Percentiles rank a stretch among this genome's conserved stretches.
These are phyloP conservation scores for Phengaris arion DNA, from an alignment of 2,888 invertebrate genomes.

Conservation along the genomic window DNA sequence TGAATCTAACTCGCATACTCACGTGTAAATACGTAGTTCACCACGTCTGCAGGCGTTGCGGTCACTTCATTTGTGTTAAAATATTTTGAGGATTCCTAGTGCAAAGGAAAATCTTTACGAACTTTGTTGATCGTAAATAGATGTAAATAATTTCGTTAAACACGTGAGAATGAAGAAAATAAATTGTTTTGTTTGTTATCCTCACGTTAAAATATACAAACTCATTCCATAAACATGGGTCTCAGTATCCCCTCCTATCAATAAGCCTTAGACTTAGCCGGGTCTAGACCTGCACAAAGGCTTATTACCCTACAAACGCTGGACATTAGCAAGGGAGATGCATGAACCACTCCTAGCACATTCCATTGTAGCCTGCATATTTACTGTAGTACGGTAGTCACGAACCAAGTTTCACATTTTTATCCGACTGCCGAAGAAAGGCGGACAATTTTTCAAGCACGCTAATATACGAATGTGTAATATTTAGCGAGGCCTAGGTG, in stretches of 20 bases:
- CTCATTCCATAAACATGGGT: slow-evolving; percentile 13
- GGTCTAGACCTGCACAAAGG: slow-evolving; percentile 50
- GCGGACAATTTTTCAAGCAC: too few species aligned
- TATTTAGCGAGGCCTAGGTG: too few species aligned
- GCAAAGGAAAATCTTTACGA: too few species aligned
- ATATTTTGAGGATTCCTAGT: too few species aligned
- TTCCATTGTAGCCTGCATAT: slow-evolving; percentile 26
- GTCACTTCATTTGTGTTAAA: too few species aligned
- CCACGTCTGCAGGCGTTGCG: too few species aligned
- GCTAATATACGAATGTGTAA: too few species aligned
- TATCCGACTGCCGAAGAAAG: background rate
- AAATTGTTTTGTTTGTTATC: slow-evolving; percentile 33
- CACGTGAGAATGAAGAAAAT: too few species aligned
- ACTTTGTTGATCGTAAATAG: too few species aligned
- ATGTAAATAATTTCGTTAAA: too few species aligned
- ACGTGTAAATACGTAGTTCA: too few species aligned
- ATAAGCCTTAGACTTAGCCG: slow-evolving; percentile 29
- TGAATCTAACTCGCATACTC: too few species aligned
- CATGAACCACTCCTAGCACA: slow-evolving; percentile 34
- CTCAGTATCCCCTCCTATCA: slow-evolving; percentile 46
- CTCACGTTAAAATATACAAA: slow-evolving; percentile 39
- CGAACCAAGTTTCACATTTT: background rate
- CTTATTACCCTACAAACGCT: slow-evolving; percentile 52
- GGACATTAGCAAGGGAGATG: slow-evolving; percentile 53
- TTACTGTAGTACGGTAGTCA: background rate